Evolutionary conservation across 2,888 invertebrate species (phyloP), one percentile per base, ranked within the genome.

Genomic region (Odontomyia ornata): DNA sequence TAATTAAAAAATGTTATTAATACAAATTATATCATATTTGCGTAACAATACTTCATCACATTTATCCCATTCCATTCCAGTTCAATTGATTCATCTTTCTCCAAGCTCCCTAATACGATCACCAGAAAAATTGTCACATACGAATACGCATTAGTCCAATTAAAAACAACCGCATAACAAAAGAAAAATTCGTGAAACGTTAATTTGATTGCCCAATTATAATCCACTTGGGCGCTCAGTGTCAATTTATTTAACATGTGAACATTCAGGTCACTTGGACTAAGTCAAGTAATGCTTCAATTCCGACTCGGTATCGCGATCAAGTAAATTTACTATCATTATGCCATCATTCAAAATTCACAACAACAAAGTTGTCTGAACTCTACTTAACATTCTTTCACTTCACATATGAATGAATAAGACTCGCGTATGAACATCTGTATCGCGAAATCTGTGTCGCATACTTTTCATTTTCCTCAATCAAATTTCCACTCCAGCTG

Each of bases 201-300:
- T 67, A 67, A 72, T 72, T 57, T 56, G 57, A 72, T 72, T 72
- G 57, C 72, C 36, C 72, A 72, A 72, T 72, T 72, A 72, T 57
- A 72, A 72, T 72, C 57, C 46, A 57, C 56, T 57, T 46, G 30
- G n/a, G 46, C 28, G 57, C 72, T 72, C 23, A 28, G 72, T 72
- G 72, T 72, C 72, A 72, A 72, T 72, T 72, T 56, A 72, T 56
- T 72, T 72, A 72, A 72, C 72, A 72, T 52, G 52, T 18, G 56
- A 56, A 23, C 71, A 72, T 72, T n/a, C 52, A 18, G 72, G 72
- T 57, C 56, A 72, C 11, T 18, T 25, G 25, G 15, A 9, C n/a
- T 21, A 2, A 67, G 57, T 36, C 9, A 18, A 56, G 21, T 27
- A 18, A 36, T 36, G 28, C 23, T 30, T 21, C 28, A 18, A n/a